phyloP scores from a whole-genome alignment of 2,888 invertebrate species.

The Mongoloraphidia duomilia region DNA sequence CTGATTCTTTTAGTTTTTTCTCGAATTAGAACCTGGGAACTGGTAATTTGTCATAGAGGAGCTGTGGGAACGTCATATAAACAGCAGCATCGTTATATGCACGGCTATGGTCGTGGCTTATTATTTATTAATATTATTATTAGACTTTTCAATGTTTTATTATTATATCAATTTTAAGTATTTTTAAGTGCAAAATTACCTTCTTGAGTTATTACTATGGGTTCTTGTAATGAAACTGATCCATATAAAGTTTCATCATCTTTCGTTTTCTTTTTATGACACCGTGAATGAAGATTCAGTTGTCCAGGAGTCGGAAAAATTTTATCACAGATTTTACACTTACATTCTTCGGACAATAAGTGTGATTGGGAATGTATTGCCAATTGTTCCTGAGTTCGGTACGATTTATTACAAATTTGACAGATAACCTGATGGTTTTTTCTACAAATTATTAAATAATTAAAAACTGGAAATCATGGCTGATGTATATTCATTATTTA shows the following conservation, averaged over 20 bases:
- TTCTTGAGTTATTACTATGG: no score
- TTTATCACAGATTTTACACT: constrained; percentile 26
- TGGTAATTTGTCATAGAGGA: no score
- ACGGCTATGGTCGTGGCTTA: no score
- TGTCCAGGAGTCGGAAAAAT: constrained; percentile 4
- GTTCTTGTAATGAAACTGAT: no score
- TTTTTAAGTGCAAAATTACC: constrained; percentile 5
- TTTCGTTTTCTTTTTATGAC: constrained; percentile 4
- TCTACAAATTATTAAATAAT: constrained; percentile 4
- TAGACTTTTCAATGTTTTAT: constrained; percentile 5
- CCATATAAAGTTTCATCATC: background rate
- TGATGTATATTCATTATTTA: background rate
- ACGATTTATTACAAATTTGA: constrained; percentile 17
- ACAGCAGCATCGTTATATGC: no score
- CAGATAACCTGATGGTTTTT: constrained; percentile 16
- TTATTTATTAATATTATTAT: background rate
- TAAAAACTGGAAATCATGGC: background rate
- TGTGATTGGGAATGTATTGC: no score
- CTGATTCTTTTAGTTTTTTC: no score
- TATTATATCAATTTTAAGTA: no score
- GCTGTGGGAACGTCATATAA: no score
- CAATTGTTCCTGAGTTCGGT: background rate
- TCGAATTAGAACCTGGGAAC: no score
- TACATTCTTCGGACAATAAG: constrained; percentile 27
- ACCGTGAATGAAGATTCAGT: constrained; percentile 7